These are phyloP conservation scores for Panagrolaimus sp. DNA, from an alignment of 1,140 invertebrate genomes.

Conservation along the genomic window DNA sequence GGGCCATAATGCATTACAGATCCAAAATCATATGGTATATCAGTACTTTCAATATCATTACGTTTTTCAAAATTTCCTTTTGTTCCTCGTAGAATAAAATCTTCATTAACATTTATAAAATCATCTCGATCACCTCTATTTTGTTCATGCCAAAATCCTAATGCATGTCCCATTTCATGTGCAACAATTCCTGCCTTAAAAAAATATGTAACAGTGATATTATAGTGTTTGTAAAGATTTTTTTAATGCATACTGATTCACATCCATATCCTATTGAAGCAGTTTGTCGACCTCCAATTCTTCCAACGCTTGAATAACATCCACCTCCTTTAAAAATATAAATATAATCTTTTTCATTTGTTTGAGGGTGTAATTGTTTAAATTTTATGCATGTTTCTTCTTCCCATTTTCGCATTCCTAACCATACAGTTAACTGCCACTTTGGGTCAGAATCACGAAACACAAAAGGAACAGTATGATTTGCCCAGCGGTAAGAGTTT, in stretches of 20 bases:
- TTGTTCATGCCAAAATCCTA: constrained; percentile 62
- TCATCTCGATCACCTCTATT: constrained; percentile 59
- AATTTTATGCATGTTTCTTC: constrained; percentile 52
- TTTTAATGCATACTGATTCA: constrained; percentile 42
- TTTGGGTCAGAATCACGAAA: constrained; percentile 29
- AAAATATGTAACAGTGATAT: constrained; percentile 10
- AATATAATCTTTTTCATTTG: constrained; percentile 41
- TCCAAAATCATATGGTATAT: constrained; percentile 58
- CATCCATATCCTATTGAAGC: constrained; percentile 54
- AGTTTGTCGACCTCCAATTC: constrained; percentile 47
- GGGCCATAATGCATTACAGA: constrained; percentile 58
- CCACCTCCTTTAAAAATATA: constrained; percentile 51
- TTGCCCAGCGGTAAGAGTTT: constrained; percentile 48
- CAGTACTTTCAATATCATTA: constrained; percentile 52
- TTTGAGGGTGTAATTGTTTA: constrained; percentile 20
- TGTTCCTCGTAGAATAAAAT: constrained; percentile 51
- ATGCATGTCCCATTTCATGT: constrained; percentile 62
- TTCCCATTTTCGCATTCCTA: constrained; percentile 52
- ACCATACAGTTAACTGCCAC: constrained; percentile 42
- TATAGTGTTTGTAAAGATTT: neutral
- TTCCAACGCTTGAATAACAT: constrained; percentile 55
- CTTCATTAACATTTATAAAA: constrained; percentile 55
- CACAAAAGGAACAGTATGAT: constrained; percentile 12
- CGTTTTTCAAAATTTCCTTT: constrained; percentile 47
- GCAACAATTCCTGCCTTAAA: constrained; percentile 55